Evolutionary conservation across 1,140 invertebrate species (phyloP), one percentile per base, ranked within the genome.

Genomic region (Lordiphosa mommai): DNA sequence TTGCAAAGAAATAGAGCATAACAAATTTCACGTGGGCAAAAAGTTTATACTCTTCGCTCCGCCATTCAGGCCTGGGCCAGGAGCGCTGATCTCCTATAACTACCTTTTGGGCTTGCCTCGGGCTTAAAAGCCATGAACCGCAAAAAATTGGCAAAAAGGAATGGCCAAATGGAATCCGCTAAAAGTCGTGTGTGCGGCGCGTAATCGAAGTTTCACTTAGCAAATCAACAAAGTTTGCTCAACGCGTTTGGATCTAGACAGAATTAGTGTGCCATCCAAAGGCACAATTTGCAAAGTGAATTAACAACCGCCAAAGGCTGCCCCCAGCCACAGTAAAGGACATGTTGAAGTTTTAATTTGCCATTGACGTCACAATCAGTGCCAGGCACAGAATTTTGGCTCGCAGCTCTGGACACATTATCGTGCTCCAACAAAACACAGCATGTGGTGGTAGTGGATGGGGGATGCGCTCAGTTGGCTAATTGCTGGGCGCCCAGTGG

Each of bases 1-100:
- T 82, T 82, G 67, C 76, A 71, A 82, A 71, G 76, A 82, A 82
- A 82, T 82, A 82, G 76, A 82, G 76, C 76, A 82, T 82, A 82
- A 84, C 76, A 82, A 82, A 82, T 82, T 80, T 76, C 60, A 76
- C 77, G 61, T 82, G 76, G 61, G 51, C 10, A 43, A 58, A 74
- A 84, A 76, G 71, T 80, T 80, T 67, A 58, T 82, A 60, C 44
- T 60, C 51, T 52, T 55, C 38, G 34, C 47, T 14, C 23, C 37
- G 44, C 44, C 48, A 50, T 61, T 44, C 58, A 66, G 29, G 12
- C 43, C 33, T 16, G 13, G 29, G 23, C 23, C 23, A 27, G 23
- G 23, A 27, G 23, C 23, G 23, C 7, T 5, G 13, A 33, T 29
- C 44, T n/a, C 27, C 14, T 46, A 27, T 46, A 41, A 41, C 38